phyloP scores from a whole-genome alignment of 1,140 invertebrate species.

The Aphaenogaster ashmeadi region DNA sequence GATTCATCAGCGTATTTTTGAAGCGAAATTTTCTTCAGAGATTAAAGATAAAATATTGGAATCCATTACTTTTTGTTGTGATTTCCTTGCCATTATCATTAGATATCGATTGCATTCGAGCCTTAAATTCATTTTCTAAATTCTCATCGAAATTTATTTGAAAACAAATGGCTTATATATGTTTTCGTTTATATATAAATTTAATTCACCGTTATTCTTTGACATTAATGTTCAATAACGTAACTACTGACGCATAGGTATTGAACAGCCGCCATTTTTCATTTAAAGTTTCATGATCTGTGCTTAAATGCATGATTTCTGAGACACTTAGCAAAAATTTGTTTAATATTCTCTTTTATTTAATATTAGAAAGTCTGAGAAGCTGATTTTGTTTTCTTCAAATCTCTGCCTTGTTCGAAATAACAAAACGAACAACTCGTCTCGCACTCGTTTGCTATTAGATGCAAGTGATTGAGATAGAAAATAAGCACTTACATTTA shows the following conservation, averaged over 20 bases:
- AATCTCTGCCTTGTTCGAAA: neutral
- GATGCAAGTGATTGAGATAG: neutral
- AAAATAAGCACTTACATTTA: neutral
- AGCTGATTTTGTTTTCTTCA: neutral
- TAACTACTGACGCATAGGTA: neutral
- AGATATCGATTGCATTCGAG: neutral
- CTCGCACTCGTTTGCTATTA: neutral
- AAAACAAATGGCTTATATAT: neutral
- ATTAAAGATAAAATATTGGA: neutral
- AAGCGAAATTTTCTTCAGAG: neutral
- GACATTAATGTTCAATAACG: neutral
- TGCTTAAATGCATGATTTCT: neutral
- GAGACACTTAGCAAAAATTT: neutral
- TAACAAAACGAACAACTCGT: neutral
- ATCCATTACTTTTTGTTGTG: neutral
- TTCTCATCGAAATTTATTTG: neutral
- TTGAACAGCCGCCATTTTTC: conserved; percentile 1
- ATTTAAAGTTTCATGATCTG: neutral
- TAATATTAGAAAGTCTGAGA: too few species aligned
- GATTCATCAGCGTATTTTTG: neutral
- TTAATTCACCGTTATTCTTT: neutral
- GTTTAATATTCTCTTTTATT: neutral
- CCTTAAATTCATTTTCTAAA: conserved; percentile 7
- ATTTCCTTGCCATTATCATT: neutral
- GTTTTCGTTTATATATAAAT: neutral